Conservation (phyloP, 2,797 vertebrate species). For the Micrastur ruficollis region DNA sequence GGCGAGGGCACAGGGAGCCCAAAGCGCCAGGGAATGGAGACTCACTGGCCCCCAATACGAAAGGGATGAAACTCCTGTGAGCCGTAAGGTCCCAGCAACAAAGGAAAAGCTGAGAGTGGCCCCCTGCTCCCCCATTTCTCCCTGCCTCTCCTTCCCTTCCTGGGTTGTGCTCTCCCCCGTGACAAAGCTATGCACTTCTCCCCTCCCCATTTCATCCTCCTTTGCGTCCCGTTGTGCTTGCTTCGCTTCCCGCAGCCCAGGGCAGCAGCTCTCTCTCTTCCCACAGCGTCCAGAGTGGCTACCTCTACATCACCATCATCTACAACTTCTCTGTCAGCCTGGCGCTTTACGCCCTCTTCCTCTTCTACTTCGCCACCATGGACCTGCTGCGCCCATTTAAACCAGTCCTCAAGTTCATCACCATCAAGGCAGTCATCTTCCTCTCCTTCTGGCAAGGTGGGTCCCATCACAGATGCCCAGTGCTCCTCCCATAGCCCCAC, state of each 20-base stretch:
- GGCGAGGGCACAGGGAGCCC: neutral
- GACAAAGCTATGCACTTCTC: neutral
- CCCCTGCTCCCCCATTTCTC: neutral
- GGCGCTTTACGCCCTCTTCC: constrained; percentile 91
- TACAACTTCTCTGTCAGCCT: constrained; percentile 95
- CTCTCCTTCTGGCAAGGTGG: constrained; percentile 97
- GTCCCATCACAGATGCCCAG: neutral
- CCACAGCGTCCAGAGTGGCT: constrained; percentile 86
- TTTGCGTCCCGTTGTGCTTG: neutral
- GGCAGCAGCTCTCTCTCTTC: neutral
- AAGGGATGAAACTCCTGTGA: neutral
- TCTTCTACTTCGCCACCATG: constrained; percentile 93
- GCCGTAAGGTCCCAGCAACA: neutral
- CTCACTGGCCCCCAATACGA: neutral
- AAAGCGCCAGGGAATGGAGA: accelerated
- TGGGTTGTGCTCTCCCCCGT: neutral
- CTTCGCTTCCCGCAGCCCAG: neutral
- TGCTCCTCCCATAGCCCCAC: accelerated
- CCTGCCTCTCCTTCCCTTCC: neutral
- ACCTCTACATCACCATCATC: constrained; percentile 94
- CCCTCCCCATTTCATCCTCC: neutral
- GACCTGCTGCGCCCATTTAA: constrained; percentile 89
- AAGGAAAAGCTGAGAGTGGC: neutral
- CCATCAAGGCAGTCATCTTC: constrained; percentile 96
- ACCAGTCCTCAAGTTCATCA: constrained; percentile 94